Conservation (phyloP, 2,888 invertebrate species). For the Euproctis similis region DNA sequence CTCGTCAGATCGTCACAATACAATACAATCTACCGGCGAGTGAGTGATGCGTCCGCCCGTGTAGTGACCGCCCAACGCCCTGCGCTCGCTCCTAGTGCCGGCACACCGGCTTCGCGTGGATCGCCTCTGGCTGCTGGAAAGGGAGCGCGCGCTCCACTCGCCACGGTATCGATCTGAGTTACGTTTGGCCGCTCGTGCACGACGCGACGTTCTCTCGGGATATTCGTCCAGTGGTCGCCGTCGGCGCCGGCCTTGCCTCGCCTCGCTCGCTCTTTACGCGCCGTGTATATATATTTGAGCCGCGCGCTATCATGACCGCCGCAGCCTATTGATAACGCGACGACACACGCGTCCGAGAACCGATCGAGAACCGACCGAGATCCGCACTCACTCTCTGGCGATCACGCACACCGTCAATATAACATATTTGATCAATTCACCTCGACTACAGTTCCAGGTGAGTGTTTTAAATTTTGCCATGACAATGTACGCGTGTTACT, state of each 20-base stretch:
- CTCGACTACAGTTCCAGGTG: constrained; percentile 33
- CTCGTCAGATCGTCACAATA: too few relatives aligned
- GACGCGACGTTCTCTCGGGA: constrained; percentile 64
- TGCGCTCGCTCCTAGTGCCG: constrained; percentile 17
- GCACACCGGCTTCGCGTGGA: constrained; percentile 30
- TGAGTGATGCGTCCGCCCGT: constrained; percentile 31
- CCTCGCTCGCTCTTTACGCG: constrained; percentile 68
- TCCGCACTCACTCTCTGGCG: too few relatives aligned
- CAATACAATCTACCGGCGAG: constrained; percentile 32
- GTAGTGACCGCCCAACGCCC: constrained; percentile 27
- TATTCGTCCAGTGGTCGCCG: constrained; percentile 67
- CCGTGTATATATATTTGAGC: constrained; percentile 50
- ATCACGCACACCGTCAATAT: too few relatives aligned
- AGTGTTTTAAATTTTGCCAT: constrained; percentile 26
- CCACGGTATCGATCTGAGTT: constrained; percentile 64
- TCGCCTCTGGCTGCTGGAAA: constrained; percentile 47
- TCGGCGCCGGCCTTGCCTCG: constrained; percentile 70
- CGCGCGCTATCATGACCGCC: constrained; percentile 63
- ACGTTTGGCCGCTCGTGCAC: constrained; percentile 60
- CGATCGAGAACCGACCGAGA: too few relatives aligned
- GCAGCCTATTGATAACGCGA: constrained; percentile 59
- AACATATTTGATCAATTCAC: constrained; percentile 35
- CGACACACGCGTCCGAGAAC: constrained; percentile 42
- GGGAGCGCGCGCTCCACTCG: constrained; percentile 59
- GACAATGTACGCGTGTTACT: too few relatives aligned